Evolutionary conservation across 2,797 vertebrate genomes (phyloP).

Genomic region (Chiloscyllium punctatum): DNA sequence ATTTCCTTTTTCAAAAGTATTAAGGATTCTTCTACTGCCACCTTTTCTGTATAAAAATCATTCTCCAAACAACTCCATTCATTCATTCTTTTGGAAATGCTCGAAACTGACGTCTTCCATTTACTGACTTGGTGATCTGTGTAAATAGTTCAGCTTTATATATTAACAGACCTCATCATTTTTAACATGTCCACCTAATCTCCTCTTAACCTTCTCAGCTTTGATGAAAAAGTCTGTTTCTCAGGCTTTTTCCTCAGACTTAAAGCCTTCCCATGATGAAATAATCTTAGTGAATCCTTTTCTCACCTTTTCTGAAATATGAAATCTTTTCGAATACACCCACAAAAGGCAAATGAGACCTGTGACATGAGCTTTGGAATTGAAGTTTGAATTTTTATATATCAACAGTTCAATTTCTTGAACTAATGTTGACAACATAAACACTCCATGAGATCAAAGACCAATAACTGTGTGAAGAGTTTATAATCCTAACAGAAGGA

Average conservation of each 20-base stretch:
- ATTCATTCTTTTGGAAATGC: neutral
- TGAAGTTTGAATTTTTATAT: neutral
- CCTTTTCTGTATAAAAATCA: neutral
- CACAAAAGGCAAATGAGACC: neutral
- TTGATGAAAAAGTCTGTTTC: neutral
- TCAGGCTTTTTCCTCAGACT: neutral
- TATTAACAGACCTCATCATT: neutral
- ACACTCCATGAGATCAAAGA: neutral
- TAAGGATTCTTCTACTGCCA: neutral
- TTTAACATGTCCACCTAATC: neutral
- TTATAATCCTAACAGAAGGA: neutral
- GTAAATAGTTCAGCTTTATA: neutral
- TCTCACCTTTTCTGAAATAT: neutral
- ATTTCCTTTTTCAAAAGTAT: neutral
- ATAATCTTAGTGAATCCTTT: neutral
- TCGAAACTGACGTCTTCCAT: neutral
- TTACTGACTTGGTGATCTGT: neutral
- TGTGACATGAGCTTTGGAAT: neutral
- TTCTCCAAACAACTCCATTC: neutral
- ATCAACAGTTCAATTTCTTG: neutral
- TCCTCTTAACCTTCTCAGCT: slow-evolving; percentile 12
- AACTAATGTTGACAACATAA: neutral
- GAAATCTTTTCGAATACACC: neutral
- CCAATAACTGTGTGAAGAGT: neutral
- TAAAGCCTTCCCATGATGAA: neutral